These are phyloP conservation scores for Nematopogon swammerdamellus DNA, from an alignment of 2,888 invertebrate genomes.

Conservation along the genomic window DNA sequence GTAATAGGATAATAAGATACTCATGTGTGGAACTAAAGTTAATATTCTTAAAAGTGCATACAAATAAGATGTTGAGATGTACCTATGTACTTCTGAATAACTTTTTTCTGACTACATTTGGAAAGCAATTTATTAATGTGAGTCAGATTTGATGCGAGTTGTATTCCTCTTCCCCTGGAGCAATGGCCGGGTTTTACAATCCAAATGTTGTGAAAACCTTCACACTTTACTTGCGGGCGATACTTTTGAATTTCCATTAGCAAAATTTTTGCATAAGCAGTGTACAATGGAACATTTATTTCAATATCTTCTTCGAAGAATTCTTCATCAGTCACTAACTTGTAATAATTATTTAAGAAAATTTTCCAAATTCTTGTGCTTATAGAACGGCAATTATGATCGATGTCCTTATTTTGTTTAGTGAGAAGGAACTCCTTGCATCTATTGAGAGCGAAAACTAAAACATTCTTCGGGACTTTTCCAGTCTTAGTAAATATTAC, in stretches of 20 bases:
- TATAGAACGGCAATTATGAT: conserved; percentile 31
- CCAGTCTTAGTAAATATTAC: conserved; percentile 50
- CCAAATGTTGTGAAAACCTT: conserved; percentile 85
- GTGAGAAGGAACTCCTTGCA: conserved; percentile 62
- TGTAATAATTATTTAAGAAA: conserved; percentile 64
- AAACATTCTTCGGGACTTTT: conserved; percentile 48
- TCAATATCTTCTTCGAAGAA: conserved; percentile 38
- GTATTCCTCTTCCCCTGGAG: conserved; percentile 80
- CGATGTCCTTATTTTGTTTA: conserved; percentile 65
- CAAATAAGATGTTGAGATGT: too few relatives aligned
- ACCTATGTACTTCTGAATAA: conserved; percentile 92
- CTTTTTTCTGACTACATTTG: conserved; percentile 62
- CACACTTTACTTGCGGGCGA: conserved; percentile 64
- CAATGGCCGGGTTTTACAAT: conserved; percentile 84
- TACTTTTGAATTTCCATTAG: conserved; percentile 56
- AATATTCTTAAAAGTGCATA: too few relatives aligned
- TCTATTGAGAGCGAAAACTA: conserved; percentile 69
- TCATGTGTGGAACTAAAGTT: too few relatives aligned
- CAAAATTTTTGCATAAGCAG: conserved; percentile 49
- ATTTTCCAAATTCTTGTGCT: conserved; percentile 63
- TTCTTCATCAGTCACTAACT: conserved; percentile 56
- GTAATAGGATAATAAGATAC: too few relatives aligned
- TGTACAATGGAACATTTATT: conserved; percentile 30
- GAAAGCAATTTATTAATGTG: conserved; percentile 65
- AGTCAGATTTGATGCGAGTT: conserved; percentile 70